These are phyloP conservation scores for Aspidapion aeneum DNA, from an alignment of 2,888 invertebrate species.

Conservation along the genomic window DNA sequence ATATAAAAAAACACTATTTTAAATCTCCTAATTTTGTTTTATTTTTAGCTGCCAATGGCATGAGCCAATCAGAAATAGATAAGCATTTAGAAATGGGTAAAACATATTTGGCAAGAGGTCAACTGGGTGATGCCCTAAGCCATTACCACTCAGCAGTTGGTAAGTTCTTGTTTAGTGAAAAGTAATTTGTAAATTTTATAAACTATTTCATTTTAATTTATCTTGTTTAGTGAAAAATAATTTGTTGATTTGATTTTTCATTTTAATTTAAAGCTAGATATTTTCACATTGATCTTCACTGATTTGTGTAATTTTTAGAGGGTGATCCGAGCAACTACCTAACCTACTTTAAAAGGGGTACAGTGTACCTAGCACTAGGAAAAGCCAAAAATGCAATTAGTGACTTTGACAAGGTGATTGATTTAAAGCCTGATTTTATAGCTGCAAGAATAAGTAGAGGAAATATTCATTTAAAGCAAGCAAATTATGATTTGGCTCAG, in stretches of 20 bases:
- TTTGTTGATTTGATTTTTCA: not conserved
- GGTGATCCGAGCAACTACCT: conserved; percentile 94
- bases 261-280: conserved; percentile 1
- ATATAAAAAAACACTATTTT: no score
- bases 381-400: conserved; percentile 93
- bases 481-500: conserved; percentile 76
- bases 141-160: conserved; percentile 98
- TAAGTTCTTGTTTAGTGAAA: conserved; percentile 48
- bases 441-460: conserved; percentile 78
- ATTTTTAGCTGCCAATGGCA: conserved; percentile 64
- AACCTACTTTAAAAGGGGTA: conserved; percentile 93
- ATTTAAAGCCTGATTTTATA: conserved; percentile 92
- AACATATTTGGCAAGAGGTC: conserved; percentile 87
- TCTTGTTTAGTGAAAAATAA: not conserved
- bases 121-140: conserved; percentile 91
- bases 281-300: no score
- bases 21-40: conserved; percentile 1
- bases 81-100: conserved; percentile 93
- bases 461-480: conserved; percentile 86
- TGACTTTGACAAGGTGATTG: conserved; percentile 90
- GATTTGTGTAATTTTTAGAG: conserved; percentile 64
- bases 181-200: no score
- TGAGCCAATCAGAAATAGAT: conserved; percentile 76
- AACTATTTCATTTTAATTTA: not conserved
- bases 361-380: conserved; percentile 92